A percentile compares a stretch with the other conserved stretches of the same genome.
These are phyloP conservation scores for Megaleporinus macrocephalus DNA, from an alignment of 2,113 vertebrate species.

Conservation along the genomic window DNA sequence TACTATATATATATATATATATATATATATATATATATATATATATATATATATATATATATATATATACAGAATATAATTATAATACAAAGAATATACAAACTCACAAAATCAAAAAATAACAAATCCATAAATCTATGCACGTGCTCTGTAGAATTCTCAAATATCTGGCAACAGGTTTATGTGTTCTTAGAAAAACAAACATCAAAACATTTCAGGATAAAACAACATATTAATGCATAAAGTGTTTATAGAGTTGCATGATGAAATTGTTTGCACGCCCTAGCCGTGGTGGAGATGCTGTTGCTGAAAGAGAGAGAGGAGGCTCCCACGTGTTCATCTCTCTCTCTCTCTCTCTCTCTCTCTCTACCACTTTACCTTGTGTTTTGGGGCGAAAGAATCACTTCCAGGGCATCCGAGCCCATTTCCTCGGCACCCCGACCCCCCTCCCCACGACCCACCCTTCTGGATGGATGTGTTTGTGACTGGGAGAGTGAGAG, in stretches of 20 bases:
- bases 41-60: too few relatives aligned
- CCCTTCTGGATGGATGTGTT: slow-evolving; percentile 52
- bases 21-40: too few relatives aligned
- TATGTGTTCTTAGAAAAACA: too few relatives aligned
- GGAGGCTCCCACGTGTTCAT: slow-evolving; percentile 64
- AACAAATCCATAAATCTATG: too few relatives aligned
- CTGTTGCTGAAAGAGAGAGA: neutral
- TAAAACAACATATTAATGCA: too few relatives aligned
- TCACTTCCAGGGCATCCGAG: slow-evolving; percentile 82
- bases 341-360: neutral
- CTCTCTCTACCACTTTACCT: slow-evolving; percentile 61
- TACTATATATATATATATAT: too few relatives aligned
- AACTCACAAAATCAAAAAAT: too few relatives aligned
- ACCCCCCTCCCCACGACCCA: slow-evolving; percentile 51
- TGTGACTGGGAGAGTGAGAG: slow-evolving; percentile 15
- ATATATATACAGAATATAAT: too few relatives aligned
- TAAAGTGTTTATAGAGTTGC: neutral
- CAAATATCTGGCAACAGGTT: too few relatives aligned
- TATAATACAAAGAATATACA: too few relatives aligned
- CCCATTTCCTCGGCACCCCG: slow-evolving; percentile 74
- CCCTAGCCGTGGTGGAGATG: neutral
- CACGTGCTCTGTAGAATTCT: too few relatives aligned
- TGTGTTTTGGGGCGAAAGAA: slow-evolving; percentile 71
- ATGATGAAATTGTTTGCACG: neutral
- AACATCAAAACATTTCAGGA: too few relatives aligned